phyloP scores from a whole-genome alignment of 2,113 vertebrate genomes.

The Atlantisia rogersi region DNA sequence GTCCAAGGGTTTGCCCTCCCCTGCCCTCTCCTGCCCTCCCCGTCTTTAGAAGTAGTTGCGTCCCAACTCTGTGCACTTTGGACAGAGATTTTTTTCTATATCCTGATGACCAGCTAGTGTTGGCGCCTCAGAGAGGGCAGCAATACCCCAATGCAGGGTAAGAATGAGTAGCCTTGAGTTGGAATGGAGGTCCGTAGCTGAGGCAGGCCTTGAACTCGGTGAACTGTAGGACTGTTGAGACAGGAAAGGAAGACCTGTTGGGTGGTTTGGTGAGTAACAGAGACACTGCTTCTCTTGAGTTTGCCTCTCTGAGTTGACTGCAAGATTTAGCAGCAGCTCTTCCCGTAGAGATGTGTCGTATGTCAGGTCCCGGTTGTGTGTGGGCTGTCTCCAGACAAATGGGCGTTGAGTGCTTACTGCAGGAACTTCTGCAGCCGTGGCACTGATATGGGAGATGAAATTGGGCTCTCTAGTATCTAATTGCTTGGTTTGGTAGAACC shows the following conservation, averaged over 20 bases:
- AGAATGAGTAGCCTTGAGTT: background rate
- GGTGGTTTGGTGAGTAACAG: background rate
- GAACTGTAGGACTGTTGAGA: background rate
- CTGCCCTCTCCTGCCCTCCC: too few species aligned
- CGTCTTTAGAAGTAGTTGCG: background rate
- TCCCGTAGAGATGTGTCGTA: rapidly evolving
- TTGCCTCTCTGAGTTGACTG: background rate
- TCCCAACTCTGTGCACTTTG: background rate
- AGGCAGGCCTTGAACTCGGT: background rate
- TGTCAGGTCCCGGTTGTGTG: background rate
- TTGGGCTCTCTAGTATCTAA: background rate
- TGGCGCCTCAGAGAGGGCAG: background rate
- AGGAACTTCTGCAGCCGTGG: rapidly evolving
- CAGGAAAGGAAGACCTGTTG: background rate
- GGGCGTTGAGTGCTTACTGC: background rate
- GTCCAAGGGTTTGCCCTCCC: background rate
- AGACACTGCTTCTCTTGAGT: background rate
- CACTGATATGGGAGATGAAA: background rate
- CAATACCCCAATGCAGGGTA: background rate
- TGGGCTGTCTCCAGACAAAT: background rate
- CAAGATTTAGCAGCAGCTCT: background rate
- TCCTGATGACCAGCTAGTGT: background rate
- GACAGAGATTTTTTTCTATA: background rate
- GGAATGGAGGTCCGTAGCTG: background rate
- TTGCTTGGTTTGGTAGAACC: background rate